Evolutionary conservation across 2,113 vertebrate species (phyloP).

Genomic region (Taurulus bubalis): DNA sequence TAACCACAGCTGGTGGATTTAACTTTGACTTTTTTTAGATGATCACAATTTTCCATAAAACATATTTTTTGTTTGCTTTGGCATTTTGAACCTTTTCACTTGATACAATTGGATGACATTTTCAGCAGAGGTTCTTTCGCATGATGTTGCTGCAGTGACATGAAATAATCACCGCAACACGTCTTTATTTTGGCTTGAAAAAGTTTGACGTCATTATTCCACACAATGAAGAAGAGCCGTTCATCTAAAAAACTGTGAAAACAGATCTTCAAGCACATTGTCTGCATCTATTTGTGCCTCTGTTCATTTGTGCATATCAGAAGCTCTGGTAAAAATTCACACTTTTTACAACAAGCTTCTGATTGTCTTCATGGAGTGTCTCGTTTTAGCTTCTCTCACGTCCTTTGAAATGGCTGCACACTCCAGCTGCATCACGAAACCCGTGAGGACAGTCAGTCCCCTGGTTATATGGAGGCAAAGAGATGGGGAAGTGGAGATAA

Average conservation of each 20-base stretch:
- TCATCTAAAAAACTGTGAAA: neutral
- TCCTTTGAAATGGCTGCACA: conserved; percentile 30
- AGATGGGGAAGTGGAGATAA: conserved; percentile 78
- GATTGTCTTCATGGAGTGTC: conserved; percentile 13
- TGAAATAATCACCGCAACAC: neutral
- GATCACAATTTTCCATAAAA: neutral
- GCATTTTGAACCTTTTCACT: neutral
- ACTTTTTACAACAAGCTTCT: neutral
- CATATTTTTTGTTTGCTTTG: neutral
- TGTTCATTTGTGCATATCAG: conserved; percentile 10
- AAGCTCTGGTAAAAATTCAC: neutral
- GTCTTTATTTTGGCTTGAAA: neutral
- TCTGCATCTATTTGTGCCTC: neutral
- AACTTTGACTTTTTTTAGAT: neutral
- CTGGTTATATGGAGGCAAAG: conserved; percentile 37
- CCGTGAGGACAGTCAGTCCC: conserved; percentile 59
- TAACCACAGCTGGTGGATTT: neutral
- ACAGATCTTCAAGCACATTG: neutral
- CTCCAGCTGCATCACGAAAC: conserved; percentile 54
- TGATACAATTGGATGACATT: neutral
- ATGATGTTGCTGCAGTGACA: neutral
- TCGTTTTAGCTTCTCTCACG: conserved; percentile 12
- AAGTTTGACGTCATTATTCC: neutral
- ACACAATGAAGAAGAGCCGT: neutral
- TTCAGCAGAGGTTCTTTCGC: neutral